Evolutionary conservation across 2,113 vertebrate genomes (phyloP).

Genomic region (Eonycteris spelaea): DNA sequence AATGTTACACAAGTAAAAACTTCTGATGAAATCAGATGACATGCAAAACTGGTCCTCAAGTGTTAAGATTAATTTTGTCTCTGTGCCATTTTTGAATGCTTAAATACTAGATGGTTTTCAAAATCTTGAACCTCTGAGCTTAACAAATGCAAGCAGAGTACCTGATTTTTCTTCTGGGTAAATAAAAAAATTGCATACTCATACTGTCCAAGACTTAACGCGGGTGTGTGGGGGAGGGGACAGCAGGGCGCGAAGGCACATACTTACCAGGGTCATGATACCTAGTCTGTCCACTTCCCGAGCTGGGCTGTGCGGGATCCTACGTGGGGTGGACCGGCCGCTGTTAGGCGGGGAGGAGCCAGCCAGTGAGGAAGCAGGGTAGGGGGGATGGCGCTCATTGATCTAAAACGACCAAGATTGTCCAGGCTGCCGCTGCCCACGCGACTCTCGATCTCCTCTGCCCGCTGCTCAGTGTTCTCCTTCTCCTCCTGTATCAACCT

Average conservation of each 20-base stretch:
- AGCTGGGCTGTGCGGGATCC: conserved; percentile 91
- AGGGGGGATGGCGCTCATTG: conserved; percentile 88
- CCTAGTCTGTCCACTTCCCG: conserved; percentile 94
- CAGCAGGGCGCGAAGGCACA: accelerated
- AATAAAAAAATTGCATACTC: too few relatives aligned
- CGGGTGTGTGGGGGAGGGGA: background rate
- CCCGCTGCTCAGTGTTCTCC: conserved; percentile 93
- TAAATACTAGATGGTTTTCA: background rate
- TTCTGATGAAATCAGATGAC: accelerated
- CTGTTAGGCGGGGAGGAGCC: conserved; percentile 93
- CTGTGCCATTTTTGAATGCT: background rate
- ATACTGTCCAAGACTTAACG: accelerated
- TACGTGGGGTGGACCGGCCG: conserved; percentile 91
- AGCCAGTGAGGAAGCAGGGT: conserved; percentile 82
- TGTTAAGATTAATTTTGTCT: background rate
- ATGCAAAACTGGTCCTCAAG: background rate
- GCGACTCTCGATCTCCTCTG: conserved; percentile 94
- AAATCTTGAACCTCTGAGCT: background rate
- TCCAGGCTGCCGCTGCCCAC: conserved; percentile 91
- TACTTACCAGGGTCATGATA: conserved; percentile 94
- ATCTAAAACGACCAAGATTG: conserved; percentile 88
- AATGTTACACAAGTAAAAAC: accelerated
- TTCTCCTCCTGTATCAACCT: conserved; percentile 99
- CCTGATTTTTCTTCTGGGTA: background rate
- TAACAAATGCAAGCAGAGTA: background rate